Base-by-base conservation (phyloP, 2,888 invertebrate species). In the Mechanitis messenoides region DNA sequence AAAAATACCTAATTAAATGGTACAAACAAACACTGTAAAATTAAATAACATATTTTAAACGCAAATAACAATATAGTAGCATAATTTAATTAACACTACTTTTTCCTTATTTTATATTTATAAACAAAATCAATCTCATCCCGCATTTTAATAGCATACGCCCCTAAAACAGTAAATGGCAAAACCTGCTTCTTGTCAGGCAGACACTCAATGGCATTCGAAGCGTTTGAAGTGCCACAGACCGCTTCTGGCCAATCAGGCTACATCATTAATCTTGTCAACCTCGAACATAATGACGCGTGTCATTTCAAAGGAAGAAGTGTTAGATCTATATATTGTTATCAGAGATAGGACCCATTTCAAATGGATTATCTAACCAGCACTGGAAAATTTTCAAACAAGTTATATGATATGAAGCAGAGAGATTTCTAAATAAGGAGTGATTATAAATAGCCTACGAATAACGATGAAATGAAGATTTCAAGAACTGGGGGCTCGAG, bases 371-470 rank as follows among this genome's bases (percentile, higher is more conserved):
- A 62, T 11, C 53, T 33, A 38, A 53, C 9, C n/a, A 11, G 45
- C 11, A 56, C 33, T 46, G 38, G 54, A 54, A 45, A 45, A 20
- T 42, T 38, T 33, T 28, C 33, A 28, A 60, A 62, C 53, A 56
- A 58, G 58, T 64, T 64, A 56, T 60, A 59, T 58, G 55, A 28
- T 61, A 62, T 72, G 71, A 72, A 73, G 68, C 65, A 76, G 77
- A 71, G 78, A 71, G 65, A 71, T 71, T 62, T 81, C 84, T 83
- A 83, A 82, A 86, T 84, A 84, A 82, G 83, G 83, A 70, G 70
- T 71, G 74, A 76, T 80, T 85, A 88, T 86, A 86, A 87, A 87
- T 89, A 88, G 74, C 75, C 73, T 76, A 72, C 80, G 71, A 72
- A 72, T 76, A 78, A 81, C 31, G 50, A 50, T 50, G 50, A 83